Base-by-base conservation (phyloP, 2,113 vertebrate genomes). In the Spea multiplicata region DNA sequence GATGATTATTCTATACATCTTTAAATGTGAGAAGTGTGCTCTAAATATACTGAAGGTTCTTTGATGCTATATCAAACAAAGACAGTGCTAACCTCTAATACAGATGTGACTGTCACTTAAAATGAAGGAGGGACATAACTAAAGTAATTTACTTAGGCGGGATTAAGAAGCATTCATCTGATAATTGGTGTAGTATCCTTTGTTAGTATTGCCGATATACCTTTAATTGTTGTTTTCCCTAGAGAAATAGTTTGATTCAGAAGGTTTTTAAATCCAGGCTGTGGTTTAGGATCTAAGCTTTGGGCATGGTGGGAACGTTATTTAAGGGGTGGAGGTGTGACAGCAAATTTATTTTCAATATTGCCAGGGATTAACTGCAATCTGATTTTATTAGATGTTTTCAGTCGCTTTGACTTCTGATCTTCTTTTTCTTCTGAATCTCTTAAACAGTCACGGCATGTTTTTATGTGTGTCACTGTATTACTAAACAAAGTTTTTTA, bases 361-460 rank as follows among this genome's bases (percentile, higher is more conserved):
- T 64, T 13, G 5, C 4, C 30, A 16, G 30, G 61, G 61, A 64
- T 64, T 64, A 44, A 17, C 52, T 59, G 3, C 17, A 6, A 44
- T n/a, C 53, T 59, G n/a, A 73, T 44, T 73, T 73, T 73, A 64
- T 59, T 62, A 47, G 46, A 74, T 17, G 61, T 49, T 46, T 74
- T 48, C 16, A 49, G 64, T 48, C 16, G 13, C 59, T 47, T 30
- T 74, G 72, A 74, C 57, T 64, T 8, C 59, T 65, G 59, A 74
- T 59, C 73, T 44, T 44, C 13, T 74, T n/a, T n/a, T n/a, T 30
- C 30, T 30, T 30, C 30, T 30, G 30, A 74, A 74, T 74, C 73
- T 66, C 30, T 61, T 74, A 65, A 74, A 62, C n/a, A 49, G 46
- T 64, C 6, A 66, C 52, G 30, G 73, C 49, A 55, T 4, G 52